Conservation (phyloP, 2,113 vertebrate species). For the Castor canadensis region DNA sequence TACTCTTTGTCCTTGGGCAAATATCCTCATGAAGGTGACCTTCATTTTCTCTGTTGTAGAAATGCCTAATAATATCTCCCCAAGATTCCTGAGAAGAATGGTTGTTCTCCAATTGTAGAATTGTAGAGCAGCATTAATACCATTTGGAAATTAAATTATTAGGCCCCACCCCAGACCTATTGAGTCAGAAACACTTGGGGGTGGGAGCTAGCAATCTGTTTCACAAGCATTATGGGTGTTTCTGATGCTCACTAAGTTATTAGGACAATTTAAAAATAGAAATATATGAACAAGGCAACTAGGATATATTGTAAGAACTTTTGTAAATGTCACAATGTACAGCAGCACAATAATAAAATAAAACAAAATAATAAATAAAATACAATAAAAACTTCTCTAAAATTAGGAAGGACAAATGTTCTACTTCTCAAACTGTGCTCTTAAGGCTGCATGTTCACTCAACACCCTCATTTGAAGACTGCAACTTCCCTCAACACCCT, state of each 20-base stretch:
- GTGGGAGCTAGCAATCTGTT: neutral
- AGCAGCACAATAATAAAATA: no score
- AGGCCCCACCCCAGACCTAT: neutral
- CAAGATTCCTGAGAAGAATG: neutral
- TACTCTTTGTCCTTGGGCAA: neutral
- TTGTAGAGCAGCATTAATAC: neutral
- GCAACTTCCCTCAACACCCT: neutral
- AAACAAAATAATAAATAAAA: no score
- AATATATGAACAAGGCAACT: neutral
- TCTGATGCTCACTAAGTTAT: neutral
- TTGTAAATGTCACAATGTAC: no score
- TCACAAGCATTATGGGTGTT: neutral
- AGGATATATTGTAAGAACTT: no score
- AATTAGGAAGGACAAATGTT: neutral
- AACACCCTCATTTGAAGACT: no score
- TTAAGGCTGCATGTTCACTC: neutral
- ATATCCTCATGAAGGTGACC: neutral
- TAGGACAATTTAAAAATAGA: neutral
- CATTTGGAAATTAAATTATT: neutral
- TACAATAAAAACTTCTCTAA: neutral
- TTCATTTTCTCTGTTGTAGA: slow-evolving; percentile 8
- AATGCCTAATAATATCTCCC: neutral
- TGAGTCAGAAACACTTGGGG: neutral
- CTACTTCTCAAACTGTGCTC: no score
- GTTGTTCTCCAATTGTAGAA: neutral